A percentile compares a stretch with the other conserved stretches of the same genome.
phyloP scores from a whole-genome alignment of 2,888 invertebrate species.

The Heliconius ethilla region DNA sequence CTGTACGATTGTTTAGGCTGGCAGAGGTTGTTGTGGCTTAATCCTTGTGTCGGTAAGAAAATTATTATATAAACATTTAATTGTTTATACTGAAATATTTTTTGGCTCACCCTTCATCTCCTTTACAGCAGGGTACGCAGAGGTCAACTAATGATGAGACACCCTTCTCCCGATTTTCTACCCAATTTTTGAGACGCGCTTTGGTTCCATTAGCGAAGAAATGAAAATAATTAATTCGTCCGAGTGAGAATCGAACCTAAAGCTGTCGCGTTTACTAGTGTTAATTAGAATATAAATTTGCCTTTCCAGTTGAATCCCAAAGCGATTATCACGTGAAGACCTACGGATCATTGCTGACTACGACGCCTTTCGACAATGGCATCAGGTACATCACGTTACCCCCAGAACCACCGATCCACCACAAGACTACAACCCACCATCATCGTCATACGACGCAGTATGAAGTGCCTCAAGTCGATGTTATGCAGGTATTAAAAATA shows the following conservation, averaged over 20 bases:
- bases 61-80: background rate
- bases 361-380: slow-evolving; percentile 72
- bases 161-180: no score
- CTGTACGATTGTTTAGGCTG: slow-evolving; percentile 94
- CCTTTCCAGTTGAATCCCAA: slow-evolving; percentile 90
- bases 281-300: background rate
- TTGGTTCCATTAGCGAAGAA: no score
- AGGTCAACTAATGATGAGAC: no score
- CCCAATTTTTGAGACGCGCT: no score
- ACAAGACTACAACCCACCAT: slow-evolving; percentile 73
- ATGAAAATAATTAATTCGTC: no score
- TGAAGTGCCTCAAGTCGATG: slow-evolving; percentile 48
- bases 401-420: slow-evolving; percentile 67
- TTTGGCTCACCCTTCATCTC: background rate
- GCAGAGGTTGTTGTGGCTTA: slow-evolving; percentile 94
- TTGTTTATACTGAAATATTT: background rate
- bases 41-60: slow-evolving; percentile 93
- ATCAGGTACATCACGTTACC: slow-evolving; percentile 75
- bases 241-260: no score
- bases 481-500: slow-evolving; percentile 45
- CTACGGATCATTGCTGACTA: slow-evolving; percentile 70
- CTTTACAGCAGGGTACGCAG: background rate
- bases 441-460: slow-evolving; percentile 66
- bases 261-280: background rate
- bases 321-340: slow-evolving; percentile 90